These are phyloP conservation scores for Penaeus japonicus DNA, from an alignment of 1,140 invertebrate genomes.

Conservation along the genomic window DNA sequence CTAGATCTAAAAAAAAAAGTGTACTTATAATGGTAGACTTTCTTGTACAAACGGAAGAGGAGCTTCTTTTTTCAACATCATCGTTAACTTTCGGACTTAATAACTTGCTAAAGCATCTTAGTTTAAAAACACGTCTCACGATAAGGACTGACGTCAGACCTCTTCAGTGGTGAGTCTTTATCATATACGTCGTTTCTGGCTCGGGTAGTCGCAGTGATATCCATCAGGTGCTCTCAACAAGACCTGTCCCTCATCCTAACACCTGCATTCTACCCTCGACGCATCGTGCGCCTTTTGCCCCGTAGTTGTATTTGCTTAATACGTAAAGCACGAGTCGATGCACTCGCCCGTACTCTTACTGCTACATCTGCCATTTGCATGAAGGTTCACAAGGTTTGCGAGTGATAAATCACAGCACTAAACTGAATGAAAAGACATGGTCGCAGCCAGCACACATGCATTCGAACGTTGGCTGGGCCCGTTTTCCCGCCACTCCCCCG, in stretches of 20 bases:
- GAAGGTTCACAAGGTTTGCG: constrained; percentile 3
- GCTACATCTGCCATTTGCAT: constrained; percentile 48
- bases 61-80: neutral
- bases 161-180: constrained; percentile 33
- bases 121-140: constrained; percentile 40
- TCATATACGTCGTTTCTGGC: constrained; percentile 30
- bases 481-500: constrained; percentile 53
- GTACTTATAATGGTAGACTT: too few species aligned
- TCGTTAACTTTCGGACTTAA: constrained; percentile 29
- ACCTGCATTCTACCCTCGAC: constrained; percentile 4
- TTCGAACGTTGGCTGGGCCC: constrained; percentile 48
- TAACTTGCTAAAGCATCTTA: constrained; percentile 43
- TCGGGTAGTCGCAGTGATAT: constrained; percentile 42
- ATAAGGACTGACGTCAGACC: constrained; percentile 22
- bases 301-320: neutral
- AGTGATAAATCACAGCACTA: constrained; percentile 39
- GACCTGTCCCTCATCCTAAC: constrained; percentile 37
- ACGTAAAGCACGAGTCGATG: neutral
- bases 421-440: constrained; percentile 36
- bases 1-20: too few species aligned
- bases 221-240: constrained; percentile 50
- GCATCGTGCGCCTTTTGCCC: neutral
- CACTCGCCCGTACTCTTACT: neutral
- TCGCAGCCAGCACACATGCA: constrained; percentile 45
- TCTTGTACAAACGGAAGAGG: too few species aligned